Conservation (phyloP, 2,797 vertebrate species). For the Thunnus albacares region DNA sequence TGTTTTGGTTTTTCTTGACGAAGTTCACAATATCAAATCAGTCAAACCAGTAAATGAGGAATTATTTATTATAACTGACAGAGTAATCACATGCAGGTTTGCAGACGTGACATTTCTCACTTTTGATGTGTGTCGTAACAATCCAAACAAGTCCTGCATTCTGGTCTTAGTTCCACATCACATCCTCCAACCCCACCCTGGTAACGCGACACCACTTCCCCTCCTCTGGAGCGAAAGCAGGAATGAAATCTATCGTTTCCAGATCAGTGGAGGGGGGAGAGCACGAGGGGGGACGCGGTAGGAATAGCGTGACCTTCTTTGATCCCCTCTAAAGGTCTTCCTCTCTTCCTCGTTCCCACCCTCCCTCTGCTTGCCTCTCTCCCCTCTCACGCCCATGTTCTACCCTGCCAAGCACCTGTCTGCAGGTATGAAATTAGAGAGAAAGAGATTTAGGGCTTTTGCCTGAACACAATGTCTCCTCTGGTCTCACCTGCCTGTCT, state of each 20-base stretch:
- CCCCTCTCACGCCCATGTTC: constrained; percentile 41
- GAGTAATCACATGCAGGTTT: constrained; percentile 5
- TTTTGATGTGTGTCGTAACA: neutral
- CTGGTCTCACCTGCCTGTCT: constrained; percentile 56
- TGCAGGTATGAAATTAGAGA: constrained; percentile 81
- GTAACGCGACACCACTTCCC: constrained; percentile 75
- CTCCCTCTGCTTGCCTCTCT: constrained; percentile 38
- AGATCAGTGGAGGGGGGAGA: constrained; percentile 74
- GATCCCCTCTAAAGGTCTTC: constrained; percentile 76
- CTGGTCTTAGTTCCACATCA: constrained; percentile 66
- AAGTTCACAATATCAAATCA: neutral
- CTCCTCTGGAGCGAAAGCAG: constrained; percentile 66
- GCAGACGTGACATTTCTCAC: constrained; percentile 10
- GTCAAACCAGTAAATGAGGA: neutral
- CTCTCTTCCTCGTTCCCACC: constrained; percentile 50
- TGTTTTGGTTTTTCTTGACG: neutral
- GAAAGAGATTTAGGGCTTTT: constrained; percentile 55
- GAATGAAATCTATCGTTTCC: constrained; percentile 82
- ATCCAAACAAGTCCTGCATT: constrained; percentile 55
- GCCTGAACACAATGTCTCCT: constrained; percentile 57
- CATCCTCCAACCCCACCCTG: constrained; percentile 50
- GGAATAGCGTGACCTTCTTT: constrained; percentile 78
- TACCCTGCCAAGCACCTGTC: constrained; percentile 85
- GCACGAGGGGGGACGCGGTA: constrained; percentile 22
- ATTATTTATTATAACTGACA: neutral